A percentile compares a stretch with the other conserved stretches of the same genome.
Evolutionary conservation across 2,888 invertebrate genomes (phyloP).

Genomic region (Bugulina stolonifera): DNA sequence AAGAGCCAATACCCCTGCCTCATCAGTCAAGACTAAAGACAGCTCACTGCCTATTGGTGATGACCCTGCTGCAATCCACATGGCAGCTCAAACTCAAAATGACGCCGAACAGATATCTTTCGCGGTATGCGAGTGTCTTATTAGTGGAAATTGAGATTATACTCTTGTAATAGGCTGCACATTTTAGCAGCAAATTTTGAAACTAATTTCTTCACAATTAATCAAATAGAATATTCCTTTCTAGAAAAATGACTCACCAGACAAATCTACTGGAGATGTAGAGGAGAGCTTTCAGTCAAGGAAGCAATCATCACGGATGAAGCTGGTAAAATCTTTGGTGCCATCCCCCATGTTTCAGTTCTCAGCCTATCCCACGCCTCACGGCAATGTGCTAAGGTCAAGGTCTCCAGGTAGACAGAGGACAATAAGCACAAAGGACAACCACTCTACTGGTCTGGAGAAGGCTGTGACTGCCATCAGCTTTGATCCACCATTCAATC

Average conservation of each 20-base stretch:
- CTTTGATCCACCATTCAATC: neutral
- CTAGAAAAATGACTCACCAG: neutral
- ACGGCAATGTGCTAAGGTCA: neutral
- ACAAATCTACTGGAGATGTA: neutral
- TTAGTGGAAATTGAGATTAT: too few species aligned
- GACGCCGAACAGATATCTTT: too few species aligned
- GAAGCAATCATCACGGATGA: neutral
- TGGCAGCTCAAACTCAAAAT: too few species aligned
- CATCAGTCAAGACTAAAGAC: conserved; percentile 18
- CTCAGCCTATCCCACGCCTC: neutral
- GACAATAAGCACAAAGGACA: neutral
- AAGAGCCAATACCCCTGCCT: conserved; percentile 10
- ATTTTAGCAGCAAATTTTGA: too few species aligned
- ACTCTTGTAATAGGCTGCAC: too few species aligned
- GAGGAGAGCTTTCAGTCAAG: neutral
- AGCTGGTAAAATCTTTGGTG: neutral
- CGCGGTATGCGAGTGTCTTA: too few species aligned
- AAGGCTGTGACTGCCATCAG: conserved; percentile 2
- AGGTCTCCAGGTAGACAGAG: neutral
- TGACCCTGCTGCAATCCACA: too few species aligned
- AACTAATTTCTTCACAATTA: too few species aligned
- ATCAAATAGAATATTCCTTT: too few species aligned
- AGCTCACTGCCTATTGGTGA: neutral
- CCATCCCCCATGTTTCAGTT: conserved; percentile 13
- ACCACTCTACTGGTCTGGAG: neutral